Evolutionary conservation across 2,797 vertebrate genomes (phyloP), one percentile per base, ranked within the genome.

Genomic region (Heteromormyrus szaboi): DNA sequence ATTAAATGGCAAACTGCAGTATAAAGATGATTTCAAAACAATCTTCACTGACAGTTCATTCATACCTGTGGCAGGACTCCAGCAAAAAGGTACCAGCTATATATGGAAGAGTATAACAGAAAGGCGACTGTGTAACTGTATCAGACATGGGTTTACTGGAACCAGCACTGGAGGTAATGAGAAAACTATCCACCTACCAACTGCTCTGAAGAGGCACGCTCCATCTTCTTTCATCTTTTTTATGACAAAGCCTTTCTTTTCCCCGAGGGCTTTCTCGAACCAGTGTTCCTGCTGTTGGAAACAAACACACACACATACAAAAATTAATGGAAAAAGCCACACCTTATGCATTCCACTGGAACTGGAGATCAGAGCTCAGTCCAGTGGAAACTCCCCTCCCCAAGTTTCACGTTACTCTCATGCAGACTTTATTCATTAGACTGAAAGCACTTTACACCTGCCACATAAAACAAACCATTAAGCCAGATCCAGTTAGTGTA

Each of bases 171-270:
- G 51, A 4, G 86, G 86, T 8, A 51, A 81, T 72, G 46, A 0
- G 29, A n/a, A 54, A 33, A 87, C 72, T 46, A 25, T 84, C 81
- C 81, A 95, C 97, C 95, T 93, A 97, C 97, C 97, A 29, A 98
- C 97, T 72, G 97, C 97, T 94, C 97, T 96, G 95, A 98, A 98
- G 91, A 98, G 95, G 94, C 97, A 98, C 14, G 97, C 97, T 7
- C 97, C 97, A 1, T 98, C 97, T 93, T 98, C 97, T 94, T 98
- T 98, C 97, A 98, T 98, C 92, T 97, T 97, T 93, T 98, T 98
- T 91, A 98, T 98, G 92, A 98, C 97, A 88, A 97, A 98, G 87
- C 97, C 97, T 94, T 98, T 98, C 95, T 98, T 98, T 94, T 98
- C 97, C 90, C 93, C 88, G 90, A 98, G 95, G 88, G 96, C 94